These are phyloP conservation scores for Thereva unica DNA, from an alignment of 2,888 invertebrate genomes.

Conservation along the genomic window DNA sequence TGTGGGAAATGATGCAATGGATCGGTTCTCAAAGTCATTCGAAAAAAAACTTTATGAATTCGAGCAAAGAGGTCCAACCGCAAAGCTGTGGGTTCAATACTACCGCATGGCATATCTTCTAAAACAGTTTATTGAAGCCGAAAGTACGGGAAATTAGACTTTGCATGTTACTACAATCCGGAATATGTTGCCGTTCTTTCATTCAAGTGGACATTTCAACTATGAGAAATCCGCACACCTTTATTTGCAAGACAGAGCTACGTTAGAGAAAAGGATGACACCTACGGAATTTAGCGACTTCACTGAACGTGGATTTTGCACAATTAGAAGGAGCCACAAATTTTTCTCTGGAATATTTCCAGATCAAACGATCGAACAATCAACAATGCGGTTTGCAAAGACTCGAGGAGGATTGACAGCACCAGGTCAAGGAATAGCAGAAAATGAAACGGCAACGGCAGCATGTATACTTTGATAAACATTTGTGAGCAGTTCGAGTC, in stretches of 20 bases:
- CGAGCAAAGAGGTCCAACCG: slow-evolving; percentile 3
- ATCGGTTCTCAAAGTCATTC: no score
- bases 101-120: slow-evolving; percentile 46
- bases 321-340: slow-evolving; percentile 39
- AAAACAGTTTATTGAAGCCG: slow-evolving; percentile 19
- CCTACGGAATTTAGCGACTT: slow-evolving; percentile 9
- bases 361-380: slow-evolving; percentile 51
- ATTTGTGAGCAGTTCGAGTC: no score
- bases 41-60: no score
- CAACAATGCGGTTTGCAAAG: slow-evolving; percentile 47
- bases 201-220: slow-evolving; percentile 50
- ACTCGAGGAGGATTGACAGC: slow-evolving; percentile 45
- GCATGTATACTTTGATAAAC: no score
- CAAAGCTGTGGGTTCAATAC: slow-evolving; percentile 18
- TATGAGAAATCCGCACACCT: slow-evolving; percentile 51
- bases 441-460: slow-evolving; percentile 8
- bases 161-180: slow-evolving; percentile 38
- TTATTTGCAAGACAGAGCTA: slow-evolving; percentile 53
- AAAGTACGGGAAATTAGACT: slow-evolving; percentile 39
- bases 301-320: slow-evolving; percentile 11
- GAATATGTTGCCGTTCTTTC: slow-evolving; percentile 51
- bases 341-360: slow-evolving; percentile 45
- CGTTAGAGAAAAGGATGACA: neutral
- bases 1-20: no score
- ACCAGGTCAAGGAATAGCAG: slow-evolving; percentile 43